phyloP scores from a whole-genome alignment of 2,888 invertebrate genomes.

The Cheilosia vernalis region DNA sequence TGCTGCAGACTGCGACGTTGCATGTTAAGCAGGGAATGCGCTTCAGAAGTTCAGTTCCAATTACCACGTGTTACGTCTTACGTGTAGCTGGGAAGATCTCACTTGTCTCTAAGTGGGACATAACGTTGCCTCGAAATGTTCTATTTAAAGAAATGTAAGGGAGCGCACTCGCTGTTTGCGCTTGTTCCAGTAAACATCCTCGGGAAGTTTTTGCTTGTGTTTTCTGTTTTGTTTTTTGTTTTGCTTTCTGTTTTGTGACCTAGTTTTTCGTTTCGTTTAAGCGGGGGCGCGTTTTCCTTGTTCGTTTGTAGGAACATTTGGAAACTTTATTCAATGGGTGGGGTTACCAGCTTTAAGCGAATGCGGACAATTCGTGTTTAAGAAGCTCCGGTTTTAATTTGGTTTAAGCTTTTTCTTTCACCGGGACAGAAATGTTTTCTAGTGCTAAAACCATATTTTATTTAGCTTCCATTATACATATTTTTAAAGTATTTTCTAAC shows the following conservation, averaged over 20 bases:
- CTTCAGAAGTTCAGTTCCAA: conserved; percentile 34
- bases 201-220: conserved; percentile 38
- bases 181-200: conserved; percentile 54
- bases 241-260: conserved; percentile 44
- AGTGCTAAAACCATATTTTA: no score
- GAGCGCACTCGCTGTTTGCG: neutral
- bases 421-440: no score
- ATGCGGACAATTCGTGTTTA: no score
- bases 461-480: no score
- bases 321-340: conserved; percentile 35
- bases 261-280: conserved; percentile 57
- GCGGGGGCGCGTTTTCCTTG: conserved; percentile 20
- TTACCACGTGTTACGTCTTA: no score
- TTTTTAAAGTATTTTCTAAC: no score
- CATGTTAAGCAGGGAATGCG: conserved; percentile 53
- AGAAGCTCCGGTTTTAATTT: no score
- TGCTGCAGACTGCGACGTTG: conserved; percentile 38
- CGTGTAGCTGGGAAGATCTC: conserved; percentile 12
- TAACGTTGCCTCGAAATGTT: conserved; percentile 36
- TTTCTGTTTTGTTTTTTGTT: conserved; percentile 16
- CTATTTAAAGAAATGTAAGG: conserved; percentile 3
- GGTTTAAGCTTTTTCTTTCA: no score
- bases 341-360: neutral
- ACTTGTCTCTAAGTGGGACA: conserved; percentile 46
- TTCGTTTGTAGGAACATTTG: conserved; percentile 21